Evolutionary conservation across 1,140 invertebrate genomes (phyloP).

Genomic region (Trichonephila clavata): DNA sequence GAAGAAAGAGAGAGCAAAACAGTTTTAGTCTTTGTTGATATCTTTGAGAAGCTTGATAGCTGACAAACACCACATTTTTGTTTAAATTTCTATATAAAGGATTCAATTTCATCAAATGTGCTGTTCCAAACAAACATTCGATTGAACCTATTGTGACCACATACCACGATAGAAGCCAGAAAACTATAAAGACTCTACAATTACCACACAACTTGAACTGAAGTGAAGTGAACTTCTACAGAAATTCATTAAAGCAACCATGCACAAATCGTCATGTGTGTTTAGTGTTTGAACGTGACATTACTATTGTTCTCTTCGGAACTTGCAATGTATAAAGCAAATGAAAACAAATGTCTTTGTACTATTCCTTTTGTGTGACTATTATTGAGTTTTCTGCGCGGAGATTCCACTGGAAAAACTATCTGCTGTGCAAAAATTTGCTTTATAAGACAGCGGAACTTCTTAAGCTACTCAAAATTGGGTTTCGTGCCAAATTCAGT

Average conservation of each 20-base stretch:
- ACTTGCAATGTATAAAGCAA: neutral
- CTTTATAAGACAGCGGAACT: neutral
- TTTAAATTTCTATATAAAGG: no score
- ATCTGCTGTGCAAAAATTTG: neutral
- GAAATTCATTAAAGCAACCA: neutral
- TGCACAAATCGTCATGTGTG: neutral
- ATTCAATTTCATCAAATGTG: no score
- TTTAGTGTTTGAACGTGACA: neutral
- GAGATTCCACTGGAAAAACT: neutral
- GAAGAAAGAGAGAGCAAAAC: no score
- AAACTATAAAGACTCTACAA: no score
- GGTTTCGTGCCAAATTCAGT: neutral
- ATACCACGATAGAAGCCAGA: no score
- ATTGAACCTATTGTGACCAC: no score
- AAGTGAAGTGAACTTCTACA: neutral
- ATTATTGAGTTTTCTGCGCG: neutral
- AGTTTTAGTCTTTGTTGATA: no score
- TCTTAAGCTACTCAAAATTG: constrained; percentile 1
- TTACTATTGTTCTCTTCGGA: neutral
- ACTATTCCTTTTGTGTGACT: neutral
- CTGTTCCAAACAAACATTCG: no score
- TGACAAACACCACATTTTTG: no score
- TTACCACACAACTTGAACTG: no score
- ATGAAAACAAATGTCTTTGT: neutral
- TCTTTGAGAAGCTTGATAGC: no score